Percentiles rank a stretch among this genome's conserved stretches.
Conservation (phyloP, 2,888 invertebrate genomes). For the Chirona hameri region DNA sequence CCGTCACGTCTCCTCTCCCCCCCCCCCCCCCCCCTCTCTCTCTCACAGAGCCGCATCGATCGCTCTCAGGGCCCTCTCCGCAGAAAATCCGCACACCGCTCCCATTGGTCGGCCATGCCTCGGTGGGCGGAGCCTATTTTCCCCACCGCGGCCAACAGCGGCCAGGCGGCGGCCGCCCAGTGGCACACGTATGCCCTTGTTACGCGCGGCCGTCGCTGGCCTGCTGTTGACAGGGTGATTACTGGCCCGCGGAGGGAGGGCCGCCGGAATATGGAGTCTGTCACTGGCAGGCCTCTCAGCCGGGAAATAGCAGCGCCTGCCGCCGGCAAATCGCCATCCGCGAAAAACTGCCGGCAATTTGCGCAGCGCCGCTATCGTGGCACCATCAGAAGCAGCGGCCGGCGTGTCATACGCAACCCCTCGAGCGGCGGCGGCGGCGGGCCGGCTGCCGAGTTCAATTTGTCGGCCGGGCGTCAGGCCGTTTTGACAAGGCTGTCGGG, state of each 20-base stretch:
- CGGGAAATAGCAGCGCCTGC: not conserved
- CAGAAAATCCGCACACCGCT: not conserved
- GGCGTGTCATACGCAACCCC: not conserved
- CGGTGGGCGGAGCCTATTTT: not conserved
- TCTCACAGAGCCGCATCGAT: not conserved
- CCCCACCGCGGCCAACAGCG: not conserved
- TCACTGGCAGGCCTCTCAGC: not conserved
- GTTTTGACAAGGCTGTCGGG: constrained; percentile 22
- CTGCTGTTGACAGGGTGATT: constrained; percentile 3
- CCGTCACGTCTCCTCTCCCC: no score
- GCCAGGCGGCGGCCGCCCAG: not conserved
- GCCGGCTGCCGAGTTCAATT: not conserved
- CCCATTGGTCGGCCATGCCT: not conserved
- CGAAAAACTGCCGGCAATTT: not conserved
- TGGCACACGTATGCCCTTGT: not conserved
- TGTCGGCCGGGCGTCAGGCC: not conserved
- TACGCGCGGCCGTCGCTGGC: not conserved
- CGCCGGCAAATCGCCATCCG: not conserved
- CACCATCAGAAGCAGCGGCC: not conserved
- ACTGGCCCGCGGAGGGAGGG: not conserved
- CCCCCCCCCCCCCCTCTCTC: no score
- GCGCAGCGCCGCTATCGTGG: not conserved
- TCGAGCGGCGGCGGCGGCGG: not conserved
- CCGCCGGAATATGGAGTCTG: not conserved
- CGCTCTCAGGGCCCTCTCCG: not conserved